A percentile compares a stretch with the other conserved stretches of the same genome.
Evolutionary conservation across 1,140 invertebrate species (phyloP).

Genomic region (Neodiprion pinetum): DNA sequence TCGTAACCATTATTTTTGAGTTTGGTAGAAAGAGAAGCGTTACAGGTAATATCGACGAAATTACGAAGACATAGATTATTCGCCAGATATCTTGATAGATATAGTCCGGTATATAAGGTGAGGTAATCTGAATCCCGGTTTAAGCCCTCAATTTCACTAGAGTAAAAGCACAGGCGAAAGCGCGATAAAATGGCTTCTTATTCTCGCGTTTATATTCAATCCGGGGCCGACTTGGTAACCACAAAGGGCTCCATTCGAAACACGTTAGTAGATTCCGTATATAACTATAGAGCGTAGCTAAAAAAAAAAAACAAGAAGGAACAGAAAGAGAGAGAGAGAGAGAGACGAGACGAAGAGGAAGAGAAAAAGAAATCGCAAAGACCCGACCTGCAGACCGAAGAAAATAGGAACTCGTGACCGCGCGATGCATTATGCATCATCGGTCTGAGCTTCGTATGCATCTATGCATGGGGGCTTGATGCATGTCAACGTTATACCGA

Average conservation of each 20-base stretch:
- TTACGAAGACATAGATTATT: background rate
- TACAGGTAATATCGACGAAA: background rate
- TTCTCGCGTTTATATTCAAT: conserved; percentile 63
- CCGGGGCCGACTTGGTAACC: conserved; percentile 34
- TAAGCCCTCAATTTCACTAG: conserved; percentile 60
- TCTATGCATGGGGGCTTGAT: conserved; percentile 44
- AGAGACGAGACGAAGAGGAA: background rate
- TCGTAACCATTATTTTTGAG: background rate
- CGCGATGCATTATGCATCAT: conserved; percentile 50
- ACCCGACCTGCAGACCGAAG: background rate
- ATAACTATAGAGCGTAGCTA: conserved; percentile 21
- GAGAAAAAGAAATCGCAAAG: conserved; percentile 7
- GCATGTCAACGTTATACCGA: conserved; percentile 25
- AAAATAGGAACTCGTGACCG: conserved; percentile 25
- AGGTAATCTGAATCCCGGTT: conserved; percentile 17
- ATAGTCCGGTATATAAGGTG: background rate
- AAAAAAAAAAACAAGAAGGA: background rate
- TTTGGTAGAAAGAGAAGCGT: background rate
- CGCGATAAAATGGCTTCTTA: conserved; percentile 61
- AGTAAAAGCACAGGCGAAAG: conserved; percentile 51
- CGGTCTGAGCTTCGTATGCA: conserved; percentile 51
- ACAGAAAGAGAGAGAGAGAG: too few relatives aligned
- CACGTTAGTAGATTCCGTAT: conserved; percentile 48
- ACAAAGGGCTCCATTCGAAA: conserved; percentile 57
- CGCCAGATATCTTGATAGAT: background rate